phyloP scores from a whole-genome alignment of 2,888 invertebrate species.

The Ditula angustiorana region DNA sequence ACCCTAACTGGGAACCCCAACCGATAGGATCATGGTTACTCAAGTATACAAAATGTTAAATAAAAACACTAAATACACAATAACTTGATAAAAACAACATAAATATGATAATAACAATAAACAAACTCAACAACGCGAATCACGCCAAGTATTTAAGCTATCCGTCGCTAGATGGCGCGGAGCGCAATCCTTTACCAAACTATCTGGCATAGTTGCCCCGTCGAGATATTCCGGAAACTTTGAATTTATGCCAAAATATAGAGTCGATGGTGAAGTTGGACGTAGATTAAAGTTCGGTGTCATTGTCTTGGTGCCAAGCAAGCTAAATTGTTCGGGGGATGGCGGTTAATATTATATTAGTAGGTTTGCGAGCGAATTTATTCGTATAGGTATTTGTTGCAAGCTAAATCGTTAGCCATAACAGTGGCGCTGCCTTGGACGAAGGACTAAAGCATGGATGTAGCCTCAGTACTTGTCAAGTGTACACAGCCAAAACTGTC shows the following conservation, averaged over 20 bases:
- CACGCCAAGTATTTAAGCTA: slow-evolving; percentile 42
- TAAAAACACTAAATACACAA: no score
- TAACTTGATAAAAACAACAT: background rate
- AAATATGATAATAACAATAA: background rate
- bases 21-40: no score
- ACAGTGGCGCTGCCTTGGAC: no score
- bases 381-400: no score
- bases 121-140: slow-evolving; percentile 14
- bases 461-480: no score
- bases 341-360: background rate
- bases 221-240: slow-evolving; percentile 43
- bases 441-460: no score
- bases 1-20: no score
- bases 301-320: slow-evolving; percentile 39
- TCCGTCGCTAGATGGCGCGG: slow-evolving; percentile 52
- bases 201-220: slow-evolving; percentile 40
- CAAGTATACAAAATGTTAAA: no score
- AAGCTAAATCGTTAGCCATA: no score
- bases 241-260: slow-evolving; percentile 52
- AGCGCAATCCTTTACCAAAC: slow-evolving; percentile 25
- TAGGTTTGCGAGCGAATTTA: background rate
- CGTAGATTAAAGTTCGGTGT: slow-evolving; percentile 49
- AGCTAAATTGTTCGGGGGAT: slow-evolving; percentile 2
- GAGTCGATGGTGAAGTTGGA: slow-evolving; percentile 43
- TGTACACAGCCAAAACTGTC: no score